Percentiles rank a stretch among this genome's conserved stretches.
phyloP scores from a whole-genome alignment of 2,888 invertebrate species.

The Cantharis flavilabris region DNA sequence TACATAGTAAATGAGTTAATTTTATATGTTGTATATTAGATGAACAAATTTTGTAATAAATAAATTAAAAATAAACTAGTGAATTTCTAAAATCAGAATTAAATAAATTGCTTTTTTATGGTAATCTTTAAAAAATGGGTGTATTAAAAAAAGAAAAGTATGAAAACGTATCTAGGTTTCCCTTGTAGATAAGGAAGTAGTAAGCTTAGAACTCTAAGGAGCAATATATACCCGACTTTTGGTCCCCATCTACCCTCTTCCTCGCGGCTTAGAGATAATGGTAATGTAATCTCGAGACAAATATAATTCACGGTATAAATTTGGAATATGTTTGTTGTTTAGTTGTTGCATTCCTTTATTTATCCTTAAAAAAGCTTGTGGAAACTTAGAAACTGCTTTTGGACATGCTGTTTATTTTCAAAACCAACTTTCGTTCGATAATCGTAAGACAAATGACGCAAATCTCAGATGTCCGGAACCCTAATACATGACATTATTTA shows the following conservation, averaged over 20 bases:
- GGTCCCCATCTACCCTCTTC: constrained; percentile 34
- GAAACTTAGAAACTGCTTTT: constrained; percentile 40
- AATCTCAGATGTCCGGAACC: constrained; percentile 18
- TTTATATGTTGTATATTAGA: constrained; percentile 26
- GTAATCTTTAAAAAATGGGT: not conserved
- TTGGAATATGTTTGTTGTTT: constrained; percentile 48
- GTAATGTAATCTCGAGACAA: constrained; percentile 55
- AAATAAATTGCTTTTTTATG: not conserved
- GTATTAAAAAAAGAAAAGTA: constrained; percentile 33
- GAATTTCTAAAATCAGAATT: not conserved
- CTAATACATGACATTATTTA: constrained; percentile 22
- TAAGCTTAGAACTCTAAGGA: constrained; percentile 32
- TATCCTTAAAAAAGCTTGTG: constrained; percentile 40
- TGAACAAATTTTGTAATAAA: constrained; percentile 16
- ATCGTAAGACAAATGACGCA: constrained; percentile 16
- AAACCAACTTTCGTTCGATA: constrained; percentile 19
- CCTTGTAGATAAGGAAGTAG: constrained; percentile 34
- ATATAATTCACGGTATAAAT: constrained; percentile 53
- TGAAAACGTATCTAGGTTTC: constrained; percentile 35
- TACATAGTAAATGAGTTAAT: constrained; percentile 18
- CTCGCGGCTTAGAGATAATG: constrained; percentile 49
- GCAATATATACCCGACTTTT: constrained; percentile 34
- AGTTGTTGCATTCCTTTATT: constrained; percentile 50
- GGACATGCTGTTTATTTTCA: constrained; percentile 17
- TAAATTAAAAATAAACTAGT: not conserved